Conservation (phyloP, 2,888 invertebrate species). For the Cybosia mesomella region DNA sequence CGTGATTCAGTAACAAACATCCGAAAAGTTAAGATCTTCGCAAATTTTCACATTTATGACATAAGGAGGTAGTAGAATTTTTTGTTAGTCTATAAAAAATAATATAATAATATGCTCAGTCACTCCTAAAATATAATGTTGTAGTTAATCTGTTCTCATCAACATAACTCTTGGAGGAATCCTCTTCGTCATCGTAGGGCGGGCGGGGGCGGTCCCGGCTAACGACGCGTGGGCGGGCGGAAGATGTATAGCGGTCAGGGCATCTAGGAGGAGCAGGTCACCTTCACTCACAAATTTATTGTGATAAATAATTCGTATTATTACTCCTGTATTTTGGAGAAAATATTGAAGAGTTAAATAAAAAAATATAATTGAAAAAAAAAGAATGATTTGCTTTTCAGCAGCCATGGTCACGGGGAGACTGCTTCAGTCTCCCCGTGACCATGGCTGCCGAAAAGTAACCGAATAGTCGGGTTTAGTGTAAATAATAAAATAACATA, state of each 20-base stretch:
- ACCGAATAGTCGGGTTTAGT: too few species aligned
- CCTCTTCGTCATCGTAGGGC: slow-evolving; percentile 49
- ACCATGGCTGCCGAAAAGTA: too few species aligned
- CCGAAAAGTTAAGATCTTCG: too few species aligned
- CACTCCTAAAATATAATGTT: slow-evolving; percentile 11
- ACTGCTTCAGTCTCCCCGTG: too few species aligned
- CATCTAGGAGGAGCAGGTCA: slow-evolving; percentile 35
- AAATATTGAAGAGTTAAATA: neutral
- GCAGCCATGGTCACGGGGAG: too few species aligned
- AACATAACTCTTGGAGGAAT: slow-evolving; percentile 14
- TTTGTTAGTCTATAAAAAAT: neutral
- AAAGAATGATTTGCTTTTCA: too few species aligned
- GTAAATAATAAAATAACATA: too few species aligned
- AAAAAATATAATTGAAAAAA: neutral
- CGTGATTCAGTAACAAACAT: too few species aligned
- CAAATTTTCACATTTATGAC: too few species aligned
- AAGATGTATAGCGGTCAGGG: slow-evolving; percentile 56
- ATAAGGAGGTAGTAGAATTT: too few species aligned
- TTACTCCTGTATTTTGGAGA: neutral
- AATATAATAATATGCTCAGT: neutral
- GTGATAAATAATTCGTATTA: slow-evolving; percentile 10
- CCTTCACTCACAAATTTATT: slow-evolving; percentile 22
- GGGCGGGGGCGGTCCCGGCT: slow-evolving; percentile 66
- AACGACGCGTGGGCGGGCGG: slow-evolving; percentile 64
- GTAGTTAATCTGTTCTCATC: slow-evolving; percentile 8